Evolutionary conservation across 2,888 invertebrate genomes (phyloP).

Genomic region (Hartigia nigra): DNA sequence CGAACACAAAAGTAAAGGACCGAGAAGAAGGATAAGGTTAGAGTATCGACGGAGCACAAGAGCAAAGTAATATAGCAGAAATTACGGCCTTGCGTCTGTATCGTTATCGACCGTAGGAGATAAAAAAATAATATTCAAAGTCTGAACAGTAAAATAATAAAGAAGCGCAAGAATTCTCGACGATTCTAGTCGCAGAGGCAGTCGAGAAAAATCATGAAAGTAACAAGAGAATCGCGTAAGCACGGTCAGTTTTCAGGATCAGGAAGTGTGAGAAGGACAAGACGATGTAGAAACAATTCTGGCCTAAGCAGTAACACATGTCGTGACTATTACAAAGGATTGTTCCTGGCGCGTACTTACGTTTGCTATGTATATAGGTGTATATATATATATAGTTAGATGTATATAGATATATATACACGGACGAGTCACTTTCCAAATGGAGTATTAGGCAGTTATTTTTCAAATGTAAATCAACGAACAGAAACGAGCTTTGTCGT

Average conservation of each 20-base stretch:
- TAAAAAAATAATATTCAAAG: neutral
- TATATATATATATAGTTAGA: neutral
- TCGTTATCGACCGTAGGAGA: neutral
- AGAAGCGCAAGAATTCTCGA: neutral
- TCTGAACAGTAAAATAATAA: neutral
- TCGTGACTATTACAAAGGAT: neutral
- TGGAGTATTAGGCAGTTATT: neutral
- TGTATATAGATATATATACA: neutral
- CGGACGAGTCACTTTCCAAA: neutral
- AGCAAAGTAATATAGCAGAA: neutral
- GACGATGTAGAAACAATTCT: neutral
- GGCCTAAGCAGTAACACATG: neutral
- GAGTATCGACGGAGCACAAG: neutral
- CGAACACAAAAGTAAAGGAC: neutral
- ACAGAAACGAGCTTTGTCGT: neutral
- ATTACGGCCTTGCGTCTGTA: neutral
- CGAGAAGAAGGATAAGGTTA: neutral
- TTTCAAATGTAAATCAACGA: conserved; percentile 10
- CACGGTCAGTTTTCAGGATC: neutral
- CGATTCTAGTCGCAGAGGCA: neutral
- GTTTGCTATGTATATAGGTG: neutral
- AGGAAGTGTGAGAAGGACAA: neutral
- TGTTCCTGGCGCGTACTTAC: neutral
- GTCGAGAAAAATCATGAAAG: neutral
- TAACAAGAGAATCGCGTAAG: neutral